Percentiles rank a stretch among this genome's conserved stretches.
Evolutionary conservation across 2,888 invertebrate species (phyloP).

Genomic region (Parochlus steinenii): DNA sequence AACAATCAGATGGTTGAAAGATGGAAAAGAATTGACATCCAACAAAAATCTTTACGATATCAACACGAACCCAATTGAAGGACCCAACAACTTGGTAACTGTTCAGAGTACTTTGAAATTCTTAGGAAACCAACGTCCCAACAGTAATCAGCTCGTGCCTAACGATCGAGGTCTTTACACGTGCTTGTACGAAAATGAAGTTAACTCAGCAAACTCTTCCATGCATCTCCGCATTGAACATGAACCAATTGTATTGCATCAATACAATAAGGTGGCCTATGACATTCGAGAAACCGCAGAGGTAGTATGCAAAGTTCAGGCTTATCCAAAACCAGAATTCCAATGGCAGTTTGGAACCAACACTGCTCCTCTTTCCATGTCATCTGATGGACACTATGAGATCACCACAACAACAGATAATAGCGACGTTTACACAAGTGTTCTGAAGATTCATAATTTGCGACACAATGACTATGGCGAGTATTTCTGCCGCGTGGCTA

Average conservation of each 20-base stretch:
- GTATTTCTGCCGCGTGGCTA: conserved; percentile 76
- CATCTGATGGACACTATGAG: conserved; percentile 72
- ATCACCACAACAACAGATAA: conserved; percentile 65
- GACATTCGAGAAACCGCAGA: conserved; percentile 71
- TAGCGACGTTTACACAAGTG: conserved; percentile 72
- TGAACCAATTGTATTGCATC: conserved; percentile 70
- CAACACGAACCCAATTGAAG: conserved; percentile 57
- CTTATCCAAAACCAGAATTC: conserved; percentile 83
- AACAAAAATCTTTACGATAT: conserved; percentile 68
- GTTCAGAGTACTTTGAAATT: conserved; percentile 72
- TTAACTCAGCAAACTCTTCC: conserved; percentile 69
- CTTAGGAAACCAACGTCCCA: conserved; percentile 59
- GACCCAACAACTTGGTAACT: conserved; percentile 60
- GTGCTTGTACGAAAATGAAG: conserved; percentile 79
- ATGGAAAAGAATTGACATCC: conserved; percentile 60
- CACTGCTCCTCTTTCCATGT: conserved; percentile 54
- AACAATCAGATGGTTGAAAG: conserved; percentile 70
- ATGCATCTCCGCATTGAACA: conserved; percentile 88
- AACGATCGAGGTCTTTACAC: conserved; percentile 76
- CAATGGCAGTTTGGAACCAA: conserved; percentile 77
- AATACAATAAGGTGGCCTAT: conserved; percentile 76
- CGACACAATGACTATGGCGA: conserved; percentile 79
- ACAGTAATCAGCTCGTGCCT: conserved; percentile 59
- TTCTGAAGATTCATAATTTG: conserved; percentile 54
- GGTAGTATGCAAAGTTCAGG: conserved; percentile 75